These are phyloP conservation scores for Dendrolimus kikuchii DNA, from an alignment of 1,140 invertebrate species.

Conservation along the genomic window DNA sequence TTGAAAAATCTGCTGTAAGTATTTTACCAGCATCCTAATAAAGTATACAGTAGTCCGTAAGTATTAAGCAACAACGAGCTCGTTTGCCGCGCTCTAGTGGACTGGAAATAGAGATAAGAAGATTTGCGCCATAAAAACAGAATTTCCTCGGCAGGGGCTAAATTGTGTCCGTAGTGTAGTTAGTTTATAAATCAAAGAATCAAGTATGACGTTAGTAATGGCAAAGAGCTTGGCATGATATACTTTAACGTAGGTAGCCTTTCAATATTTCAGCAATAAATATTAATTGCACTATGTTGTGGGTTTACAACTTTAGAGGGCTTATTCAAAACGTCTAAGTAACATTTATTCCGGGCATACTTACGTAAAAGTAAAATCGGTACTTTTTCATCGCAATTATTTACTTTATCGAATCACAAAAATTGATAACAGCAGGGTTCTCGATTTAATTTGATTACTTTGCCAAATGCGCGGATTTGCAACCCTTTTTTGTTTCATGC, in stretches of 20 bases:
- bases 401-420: background rate
- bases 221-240: too few species aligned
- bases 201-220: too few species aligned
- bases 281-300: too few species aligned
- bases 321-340: too few species aligned
- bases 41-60: background rate
- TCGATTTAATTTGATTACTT: background rate
- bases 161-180: slow-evolving; percentile 4
- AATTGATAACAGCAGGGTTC: background rate
- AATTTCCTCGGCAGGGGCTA: slow-evolving; percentile 19
- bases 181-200: slow-evolving; percentile 4
- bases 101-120: slow-evolving; percentile 46
- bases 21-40: slow-evolving; percentile 6
- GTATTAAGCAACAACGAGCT: slow-evolving; percentile 4
- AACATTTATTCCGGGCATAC: too few species aligned
- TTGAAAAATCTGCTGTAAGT: too few species aligned
- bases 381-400: too few species aligned
- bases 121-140: slow-evolving; percentile 39
- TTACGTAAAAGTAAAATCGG: too few species aligned
- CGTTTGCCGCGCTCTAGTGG: slow-evolving; percentile 16
- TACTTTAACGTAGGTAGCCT: too few species aligned
- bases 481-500: slow-evolving; percentile 23
- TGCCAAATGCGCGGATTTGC: background rate
- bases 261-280: too few species aligned
- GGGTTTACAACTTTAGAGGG: too few species aligned